Base-by-base conservation (phyloP, 2,797 vertebrate species). In the Spinus pinus region DNA sequence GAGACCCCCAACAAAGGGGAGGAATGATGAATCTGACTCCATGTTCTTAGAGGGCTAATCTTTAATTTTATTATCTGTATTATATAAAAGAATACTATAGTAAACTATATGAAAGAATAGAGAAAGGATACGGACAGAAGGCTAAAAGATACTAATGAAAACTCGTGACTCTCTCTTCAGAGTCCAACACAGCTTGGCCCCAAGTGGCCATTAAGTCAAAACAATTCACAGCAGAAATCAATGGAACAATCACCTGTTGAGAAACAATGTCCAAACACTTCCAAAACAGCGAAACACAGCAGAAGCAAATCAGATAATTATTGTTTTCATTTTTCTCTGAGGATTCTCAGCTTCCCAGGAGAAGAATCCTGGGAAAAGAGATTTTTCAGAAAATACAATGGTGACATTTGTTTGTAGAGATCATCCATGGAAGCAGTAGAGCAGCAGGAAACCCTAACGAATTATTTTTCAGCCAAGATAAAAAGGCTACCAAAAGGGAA, bases 351-450 rank as follows among this genome's bases (percentile, higher is more conserved):
- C 20, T 54, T 54, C 12, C 31, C 31, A 54, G 51, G 30, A n/a
- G 31, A 54, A n/a, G 20, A 54, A 21, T 54, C 31, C 30, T 22
- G 31, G 20, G 20, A 20, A 14, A 9, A 22, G 31, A 54, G 12
- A 53, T n/a, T 54, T n/a, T 54, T 54, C 31, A 54, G 51, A 54
- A 54, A 54, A 54, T 14, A 54, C 14, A 20, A n/a, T 4, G 1
- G 51, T 14, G 31, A 22, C 8, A n/a, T 20, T 19, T 51, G 7
- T n/a, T 49, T n/a, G 9, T 61, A 41, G 18, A 58, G 44, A 58
- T 23, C 18, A 58, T 21, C 30, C 6, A 21, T 4, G 2, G 21
- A 75, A 69, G 23, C 19, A 69, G 6, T 0, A 49, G 9, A 49
- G 16, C 22, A 61, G 19, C 22, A 58, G 23, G 58, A 78, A 60